Conservation (phyloP, 2,113 vertebrate genomes). For the Poeciliopsis prolifica region DNA sequence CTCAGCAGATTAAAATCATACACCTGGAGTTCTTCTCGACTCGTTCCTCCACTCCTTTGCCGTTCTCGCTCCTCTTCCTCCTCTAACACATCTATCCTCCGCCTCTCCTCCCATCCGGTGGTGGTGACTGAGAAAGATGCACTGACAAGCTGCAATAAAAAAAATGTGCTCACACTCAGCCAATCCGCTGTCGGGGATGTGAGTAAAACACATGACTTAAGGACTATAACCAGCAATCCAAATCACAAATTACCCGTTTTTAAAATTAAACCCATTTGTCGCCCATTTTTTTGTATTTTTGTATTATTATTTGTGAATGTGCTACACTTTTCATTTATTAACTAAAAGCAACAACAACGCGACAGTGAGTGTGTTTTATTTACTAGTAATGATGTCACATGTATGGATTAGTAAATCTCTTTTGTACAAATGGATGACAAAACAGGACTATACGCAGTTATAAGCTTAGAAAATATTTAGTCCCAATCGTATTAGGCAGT, state of each 20-base stretch:
- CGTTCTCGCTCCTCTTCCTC: conserved; percentile 42
- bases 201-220: conserved; percentile 27
- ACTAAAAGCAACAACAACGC: too few species aligned
- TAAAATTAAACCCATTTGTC: background rate
- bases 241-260: background rate
- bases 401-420: background rate
- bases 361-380: too few species aligned
- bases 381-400: too few species aligned
- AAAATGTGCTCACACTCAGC: conserved; percentile 58
- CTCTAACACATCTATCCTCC: conserved; percentile 58
- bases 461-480: background rate
- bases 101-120: conserved; percentile 67
- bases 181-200: conserved; percentile 53
- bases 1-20: conserved; percentile 32
- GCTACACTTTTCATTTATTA: too few species aligned
- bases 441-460: background rate
- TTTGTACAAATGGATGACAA: background rate
- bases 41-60: conserved; percentile 39
- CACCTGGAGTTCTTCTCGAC: conserved; percentile 50
- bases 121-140: conserved; percentile 63
- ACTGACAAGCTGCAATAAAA: conserved; percentile 70
- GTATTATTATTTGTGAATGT: background rate
- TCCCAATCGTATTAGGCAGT: background rate
- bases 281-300: background rate
- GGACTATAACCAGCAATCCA: conserved; percentile 20